Conservation (phyloP, 2,888 invertebrate species). For the Cephalotes varians region DNA sequence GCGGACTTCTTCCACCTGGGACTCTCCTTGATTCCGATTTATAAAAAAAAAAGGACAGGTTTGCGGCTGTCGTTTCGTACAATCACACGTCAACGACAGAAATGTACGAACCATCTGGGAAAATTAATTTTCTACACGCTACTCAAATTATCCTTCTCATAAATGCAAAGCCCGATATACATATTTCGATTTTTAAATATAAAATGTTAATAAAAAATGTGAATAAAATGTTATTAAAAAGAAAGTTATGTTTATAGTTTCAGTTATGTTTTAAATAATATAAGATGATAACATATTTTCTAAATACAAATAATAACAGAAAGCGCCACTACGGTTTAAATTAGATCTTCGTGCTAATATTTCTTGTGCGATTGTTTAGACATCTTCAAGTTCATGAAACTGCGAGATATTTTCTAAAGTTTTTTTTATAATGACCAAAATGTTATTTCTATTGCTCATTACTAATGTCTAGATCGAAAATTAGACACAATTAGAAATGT, state of each 20-base stretch:
- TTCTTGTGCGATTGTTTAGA: no score
- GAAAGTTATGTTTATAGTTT: no score
- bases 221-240: constrained; percentile 5
- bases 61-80: constrained; percentile 42
- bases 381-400: no score
- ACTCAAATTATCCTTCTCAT: constrained; percentile 11
- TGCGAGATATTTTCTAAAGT: no score
- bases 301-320: no score
- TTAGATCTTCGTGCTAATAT: no score
- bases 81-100: constrained; percentile 23
- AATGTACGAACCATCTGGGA: constrained; percentile 20
- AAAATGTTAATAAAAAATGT: no score
- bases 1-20: constrained; percentile 70
- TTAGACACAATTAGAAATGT: background rate
- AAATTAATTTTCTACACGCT: constrained; percentile 40
- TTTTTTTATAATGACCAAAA: no score
- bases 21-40: constrained; percentile 59
- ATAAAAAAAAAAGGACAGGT: constrained; percentile 50
- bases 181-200: background rate
- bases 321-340: no score
- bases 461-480: background rate
- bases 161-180: no score
- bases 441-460: background rate
- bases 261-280: background rate
- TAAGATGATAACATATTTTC: background rate